Evolutionary conservation across 2,888 invertebrate species (phyloP).

Genomic region (Hyles lineata): DNA sequence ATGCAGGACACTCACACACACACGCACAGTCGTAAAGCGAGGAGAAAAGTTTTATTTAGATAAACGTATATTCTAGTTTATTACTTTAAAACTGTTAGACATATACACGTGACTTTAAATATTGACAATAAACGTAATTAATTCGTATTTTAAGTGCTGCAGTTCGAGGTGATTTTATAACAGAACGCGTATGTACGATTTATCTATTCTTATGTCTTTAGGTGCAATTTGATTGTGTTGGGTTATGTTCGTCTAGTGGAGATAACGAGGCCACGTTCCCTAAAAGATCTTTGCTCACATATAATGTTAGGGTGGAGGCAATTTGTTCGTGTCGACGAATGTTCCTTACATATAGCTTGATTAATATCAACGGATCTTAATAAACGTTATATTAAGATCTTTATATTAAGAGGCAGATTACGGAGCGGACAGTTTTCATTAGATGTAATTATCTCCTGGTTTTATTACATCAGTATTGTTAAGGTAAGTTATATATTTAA

Average conservation of each 20-base stretch:
- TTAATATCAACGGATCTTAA: constrained; percentile 11
- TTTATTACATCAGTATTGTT: not conserved
- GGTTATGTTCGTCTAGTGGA: constrained; percentile 56
- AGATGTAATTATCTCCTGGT: not conserved
- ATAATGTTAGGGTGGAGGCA: constrained; percentile 37
- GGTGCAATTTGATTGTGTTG: constrained; percentile 59
- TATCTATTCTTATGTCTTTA: constrained; percentile 60
- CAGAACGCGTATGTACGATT: constrained; percentile 69
- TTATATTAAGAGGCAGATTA: not conserved
- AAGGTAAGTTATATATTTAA: not conserved
- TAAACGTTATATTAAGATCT: constrained; percentile 13
- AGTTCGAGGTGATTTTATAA: constrained; percentile 49
- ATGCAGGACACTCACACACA: constrained; percentile 70
- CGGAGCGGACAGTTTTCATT: not conserved
- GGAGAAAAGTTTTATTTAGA: constrained; percentile 65
- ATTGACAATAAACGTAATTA: constrained; percentile 66
- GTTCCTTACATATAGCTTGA: constrained; percentile 24
- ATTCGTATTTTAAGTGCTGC: constrained; percentile 51
- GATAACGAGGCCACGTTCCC: constrained; percentile 56
- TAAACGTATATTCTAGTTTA: constrained; percentile 49
- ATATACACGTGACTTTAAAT: constrained; percentile 53
- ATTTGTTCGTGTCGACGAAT: constrained; percentile 34
- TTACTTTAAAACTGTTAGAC: constrained; percentile 48
- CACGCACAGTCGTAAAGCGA: constrained; percentile 57
- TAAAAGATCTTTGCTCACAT: constrained; percentile 61